Percentiles rank a stretch among this genome's conserved stretches.
Evolutionary conservation across 35 echinoderm and acorn worm species (phyloP).

Genomic region (Apostichopus japonicus): DNA sequence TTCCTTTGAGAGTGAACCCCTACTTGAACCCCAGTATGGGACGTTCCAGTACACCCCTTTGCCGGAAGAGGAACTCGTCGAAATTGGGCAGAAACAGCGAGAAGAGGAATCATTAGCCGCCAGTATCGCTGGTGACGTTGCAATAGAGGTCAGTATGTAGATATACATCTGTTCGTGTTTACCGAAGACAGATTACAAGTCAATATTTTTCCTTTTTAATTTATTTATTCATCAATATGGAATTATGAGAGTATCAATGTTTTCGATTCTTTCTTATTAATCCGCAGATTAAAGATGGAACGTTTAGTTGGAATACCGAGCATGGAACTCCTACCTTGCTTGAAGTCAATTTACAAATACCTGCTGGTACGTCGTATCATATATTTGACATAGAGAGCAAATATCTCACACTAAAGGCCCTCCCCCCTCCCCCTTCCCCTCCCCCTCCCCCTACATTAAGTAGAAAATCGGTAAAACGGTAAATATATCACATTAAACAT

Average conservation of each 20-base stretch:
- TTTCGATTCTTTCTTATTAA: background rate
- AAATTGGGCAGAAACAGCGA: background rate
- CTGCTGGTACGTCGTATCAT: constrained; percentile 53
- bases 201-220: no score
- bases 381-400: background rate
- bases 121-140: background rate
- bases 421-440: no score
- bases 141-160: constrained; percentile 9
- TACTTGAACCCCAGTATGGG: background rate
- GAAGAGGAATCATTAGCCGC: background rate
- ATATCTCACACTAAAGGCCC: background rate
- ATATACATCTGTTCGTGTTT: background rate
- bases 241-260: background rate
- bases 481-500: no score
- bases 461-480: no score
- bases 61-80: background rate
- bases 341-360: constrained; percentile 75
- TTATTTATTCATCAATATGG: no score
- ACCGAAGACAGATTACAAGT: no score
- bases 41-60: background rate
- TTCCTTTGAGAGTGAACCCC: background rate
- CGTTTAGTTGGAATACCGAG: constrained; percentile 69
- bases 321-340: constrained; percentile 6
- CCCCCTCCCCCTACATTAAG: no score
- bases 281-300: constrained; percentile 59